Percentiles rank a stretch among this genome's conserved stretches.
phyloP scores from a whole-genome alignment of 2,888 invertebrate species.

The Drosophila infuscata region DNA sequence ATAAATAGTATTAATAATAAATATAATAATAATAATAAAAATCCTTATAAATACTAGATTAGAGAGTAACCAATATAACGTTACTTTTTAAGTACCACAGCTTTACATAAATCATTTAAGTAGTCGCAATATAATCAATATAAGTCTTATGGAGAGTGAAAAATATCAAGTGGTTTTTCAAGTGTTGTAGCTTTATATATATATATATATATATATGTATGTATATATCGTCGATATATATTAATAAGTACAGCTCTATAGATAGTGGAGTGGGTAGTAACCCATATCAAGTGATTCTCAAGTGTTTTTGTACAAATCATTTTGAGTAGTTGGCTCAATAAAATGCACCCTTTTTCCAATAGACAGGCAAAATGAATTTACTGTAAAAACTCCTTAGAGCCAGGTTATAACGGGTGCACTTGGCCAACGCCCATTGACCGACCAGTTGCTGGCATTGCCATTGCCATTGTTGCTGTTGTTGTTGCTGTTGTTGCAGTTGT shows the following conservation, averaged over 20 bases:
- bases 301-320: background rate
- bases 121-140: too few species aligned
- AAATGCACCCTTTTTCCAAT: background rate
- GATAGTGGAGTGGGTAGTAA: too few species aligned
- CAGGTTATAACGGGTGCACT: constrained; percentile 15
- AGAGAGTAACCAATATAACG: background rate
- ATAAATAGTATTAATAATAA: too few species aligned
- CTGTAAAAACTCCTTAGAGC: constrained; percentile 10
- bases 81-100: background rate
- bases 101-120: background rate
- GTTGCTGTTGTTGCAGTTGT: constrained; percentile 5
- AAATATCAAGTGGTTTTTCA: background rate
- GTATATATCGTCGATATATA: too few species aligned
- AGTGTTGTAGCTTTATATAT: too few species aligned
- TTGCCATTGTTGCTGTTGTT: constrained; percentile 3
- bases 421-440: constrained; percentile 26
- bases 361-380: background rate
- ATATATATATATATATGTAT: too few species aligned
- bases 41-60: too few species aligned
- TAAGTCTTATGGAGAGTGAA: too few species aligned
- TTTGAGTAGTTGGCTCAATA: background rate
- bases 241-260: too few species aligned
- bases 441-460: background rate
- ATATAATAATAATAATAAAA: too few species aligned
- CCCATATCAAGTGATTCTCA: background rate